A percentile compares a stretch with the other conserved stretches of the same genome.
phyloP scores from a whole-genome alignment of 2,113 vertebrate genomes.

The Phoenicopterus ruber region DNA sequence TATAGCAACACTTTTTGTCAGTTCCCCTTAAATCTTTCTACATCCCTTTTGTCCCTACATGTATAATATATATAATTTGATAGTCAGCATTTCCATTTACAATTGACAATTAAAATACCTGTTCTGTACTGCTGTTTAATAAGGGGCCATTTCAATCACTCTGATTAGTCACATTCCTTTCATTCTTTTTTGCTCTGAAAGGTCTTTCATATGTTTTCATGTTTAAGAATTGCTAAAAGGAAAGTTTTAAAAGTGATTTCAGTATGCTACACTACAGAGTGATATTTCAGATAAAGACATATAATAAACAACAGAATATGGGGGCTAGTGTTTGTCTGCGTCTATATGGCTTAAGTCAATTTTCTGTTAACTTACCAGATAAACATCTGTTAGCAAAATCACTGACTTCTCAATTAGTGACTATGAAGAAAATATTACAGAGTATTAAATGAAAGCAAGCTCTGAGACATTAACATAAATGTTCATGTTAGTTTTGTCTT shows the following conservation, averaged over 20 bases:
- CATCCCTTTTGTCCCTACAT: neutral
- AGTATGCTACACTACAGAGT: neutral
- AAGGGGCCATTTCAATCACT: neutral
- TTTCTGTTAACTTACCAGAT: neutral
- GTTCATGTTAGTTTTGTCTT: neutral
- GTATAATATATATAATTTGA: neutral
- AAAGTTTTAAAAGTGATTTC: neutral
- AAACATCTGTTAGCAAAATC: neutral
- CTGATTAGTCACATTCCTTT: neutral
- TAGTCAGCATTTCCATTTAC: neutral
- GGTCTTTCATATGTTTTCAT: neutral
- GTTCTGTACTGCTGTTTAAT: neutral
- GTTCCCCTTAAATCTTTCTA: neutral
- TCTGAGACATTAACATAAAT: neutral
- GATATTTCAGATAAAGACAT: neutral
- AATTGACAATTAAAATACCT: neutral
- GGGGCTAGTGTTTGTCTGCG: neutral
- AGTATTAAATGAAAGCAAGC: neutral
- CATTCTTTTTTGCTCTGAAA: neutral
- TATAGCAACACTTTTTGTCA: neutral
- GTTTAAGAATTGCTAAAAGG: neutral
- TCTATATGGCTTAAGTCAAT: neutral
- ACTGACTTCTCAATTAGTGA: neutral
- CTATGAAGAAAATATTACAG: neutral
- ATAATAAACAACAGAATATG: neutral